These are phyloP conservation scores for Tapirus indicus DNA, from an alignment of 2,797 vertebrate genomes.

Conservation along the genomic window DNA sequence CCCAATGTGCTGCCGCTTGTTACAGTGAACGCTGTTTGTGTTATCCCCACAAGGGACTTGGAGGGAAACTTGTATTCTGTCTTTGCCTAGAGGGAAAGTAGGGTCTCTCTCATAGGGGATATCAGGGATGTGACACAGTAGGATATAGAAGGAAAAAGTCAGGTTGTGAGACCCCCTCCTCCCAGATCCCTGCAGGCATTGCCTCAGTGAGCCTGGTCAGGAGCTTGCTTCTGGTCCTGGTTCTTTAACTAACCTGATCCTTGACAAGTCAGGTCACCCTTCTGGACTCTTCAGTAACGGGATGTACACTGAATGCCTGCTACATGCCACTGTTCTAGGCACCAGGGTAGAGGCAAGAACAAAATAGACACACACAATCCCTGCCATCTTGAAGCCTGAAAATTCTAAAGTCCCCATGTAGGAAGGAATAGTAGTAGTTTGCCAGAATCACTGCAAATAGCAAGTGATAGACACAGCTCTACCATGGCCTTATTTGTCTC, in stretches of 20 bases:
- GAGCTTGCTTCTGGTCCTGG: neutral
- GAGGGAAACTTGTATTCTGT: neutral
- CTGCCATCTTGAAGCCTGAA: neutral
- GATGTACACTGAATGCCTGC: neutral
- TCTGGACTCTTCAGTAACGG: constrained; percentile 19
- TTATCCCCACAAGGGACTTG: neutral
- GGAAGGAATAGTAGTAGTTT: constrained; percentile 11
- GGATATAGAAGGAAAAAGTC: neutral
- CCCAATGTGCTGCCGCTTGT: neutral
- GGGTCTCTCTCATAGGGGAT: neutral
- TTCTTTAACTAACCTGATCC: neutral
- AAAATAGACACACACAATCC: neutral
- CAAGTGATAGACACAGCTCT: neutral
- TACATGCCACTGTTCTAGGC: neutral
- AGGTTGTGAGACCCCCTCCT: neutral
- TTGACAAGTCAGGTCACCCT: neutral
- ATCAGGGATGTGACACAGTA: too few species aligned
- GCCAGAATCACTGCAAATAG: neutral
- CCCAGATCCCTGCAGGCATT: neutral
- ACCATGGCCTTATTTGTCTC: neutral
- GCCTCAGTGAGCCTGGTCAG: neutral
- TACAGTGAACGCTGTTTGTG: neutral
- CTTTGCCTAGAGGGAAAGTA: neutral
- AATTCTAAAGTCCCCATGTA: neutral
- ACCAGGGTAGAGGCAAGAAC: neutral